Evolutionary conservation across 1,140 invertebrate species (phyloP).

Genomic region (Globodera rostochiensis): DNA sequence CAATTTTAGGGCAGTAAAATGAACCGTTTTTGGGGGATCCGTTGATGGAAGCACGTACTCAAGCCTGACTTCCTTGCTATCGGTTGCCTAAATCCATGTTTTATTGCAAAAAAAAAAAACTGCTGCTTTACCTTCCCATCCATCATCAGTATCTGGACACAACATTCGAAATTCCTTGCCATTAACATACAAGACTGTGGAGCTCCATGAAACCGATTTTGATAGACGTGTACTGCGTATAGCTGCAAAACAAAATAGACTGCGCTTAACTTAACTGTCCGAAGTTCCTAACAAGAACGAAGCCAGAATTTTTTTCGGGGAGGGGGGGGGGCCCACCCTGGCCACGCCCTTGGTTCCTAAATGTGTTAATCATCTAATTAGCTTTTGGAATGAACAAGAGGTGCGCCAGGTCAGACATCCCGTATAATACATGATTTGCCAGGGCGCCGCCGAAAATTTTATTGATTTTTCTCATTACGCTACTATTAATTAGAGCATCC

Average conservation of each 20-base stretch:
- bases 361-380: too few species aligned
- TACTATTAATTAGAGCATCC: too few species aligned
- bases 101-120: background rate
- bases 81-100: background rate
- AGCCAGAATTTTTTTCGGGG: too few species aligned
- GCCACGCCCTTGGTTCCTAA: too few species aligned
- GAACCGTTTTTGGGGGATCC: background rate
- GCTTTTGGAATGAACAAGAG: too few species aligned
- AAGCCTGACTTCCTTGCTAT: background rate
- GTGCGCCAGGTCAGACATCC: too few species aligned
- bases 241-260: background rate
- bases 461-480: too few species aligned
- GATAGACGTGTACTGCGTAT: background rate
- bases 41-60: background rate
- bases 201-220: background rate
- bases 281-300: background rate
- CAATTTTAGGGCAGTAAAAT: background rate
- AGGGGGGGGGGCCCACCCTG: too few species aligned
- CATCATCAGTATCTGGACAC: conserved; percentile 12
- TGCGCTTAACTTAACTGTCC: too few species aligned
- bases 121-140: background rate
- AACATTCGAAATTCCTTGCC: conserved; percentile 17
- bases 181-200: background rate
- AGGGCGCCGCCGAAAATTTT: too few species aligned
- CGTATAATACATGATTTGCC: too few species aligned